Percentiles rank a stretch among this genome's conserved stretches.
Conservation (phyloP, 2,797 vertebrate genomes). For the Vespertilio murinus region DNA sequence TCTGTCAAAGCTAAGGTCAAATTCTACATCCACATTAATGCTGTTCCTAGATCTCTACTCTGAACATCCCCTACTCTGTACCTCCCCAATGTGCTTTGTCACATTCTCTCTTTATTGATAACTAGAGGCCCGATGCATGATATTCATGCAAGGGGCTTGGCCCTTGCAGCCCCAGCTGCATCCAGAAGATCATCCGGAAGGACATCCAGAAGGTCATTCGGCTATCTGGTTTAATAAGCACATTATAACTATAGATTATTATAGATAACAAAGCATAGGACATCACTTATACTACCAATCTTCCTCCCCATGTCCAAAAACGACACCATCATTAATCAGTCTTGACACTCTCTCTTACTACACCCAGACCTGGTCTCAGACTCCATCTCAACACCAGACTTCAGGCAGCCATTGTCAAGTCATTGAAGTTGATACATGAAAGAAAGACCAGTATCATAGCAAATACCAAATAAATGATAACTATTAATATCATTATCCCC, state of each 20-base stretch:
- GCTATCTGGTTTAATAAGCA: too few relatives aligned
- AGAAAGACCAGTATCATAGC: not conserved
- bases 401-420: not conserved
- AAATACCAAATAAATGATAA: not conserved
- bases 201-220: too few relatives aligned
- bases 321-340: not conserved
- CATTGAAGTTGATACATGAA: constrained; percentile 4
- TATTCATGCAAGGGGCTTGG: too few relatives aligned
- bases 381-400: not conserved
- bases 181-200: too few relatives aligned
- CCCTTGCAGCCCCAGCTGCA: too few relatives aligned
- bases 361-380: not conserved
- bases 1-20: not conserved
- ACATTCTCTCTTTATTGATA: not conserved
- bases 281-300: not conserved
- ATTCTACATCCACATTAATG: not conserved
- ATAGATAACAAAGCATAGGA: not conserved
- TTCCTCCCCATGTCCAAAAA: not conserved
- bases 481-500: not conserved
- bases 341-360: not conserved
- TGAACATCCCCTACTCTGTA: not conserved
- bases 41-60: not conserved
- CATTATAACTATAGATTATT: too few relatives aligned
- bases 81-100: not conserved
- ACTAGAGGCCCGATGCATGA: too few relatives aligned